Base-by-base conservation (phyloP, 2,888 invertebrate genomes). In the Ptilodon capucinus region DNA sequence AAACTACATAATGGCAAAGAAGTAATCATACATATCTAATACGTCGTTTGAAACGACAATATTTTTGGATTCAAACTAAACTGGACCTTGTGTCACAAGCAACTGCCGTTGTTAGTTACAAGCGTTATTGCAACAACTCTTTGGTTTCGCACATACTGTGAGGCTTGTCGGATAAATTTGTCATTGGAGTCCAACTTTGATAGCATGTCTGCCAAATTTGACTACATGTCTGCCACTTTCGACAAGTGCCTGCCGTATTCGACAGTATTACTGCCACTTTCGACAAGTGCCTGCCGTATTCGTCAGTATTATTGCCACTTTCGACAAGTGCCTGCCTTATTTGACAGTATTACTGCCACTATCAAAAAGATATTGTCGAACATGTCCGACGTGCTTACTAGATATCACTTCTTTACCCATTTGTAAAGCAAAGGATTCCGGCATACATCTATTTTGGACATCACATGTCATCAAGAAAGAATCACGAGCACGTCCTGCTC, bases 81-180 rank as follows among this genome's bases (percentile, higher is more conserved):
- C 44, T 43, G 48, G 46, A 57, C 57, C 46, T 48, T 56, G 51
- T 46, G 28, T 46, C 34, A n/a, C 0, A 11, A 28, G n/a, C n/a
- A 28, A 28, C 28, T n/a, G 28, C 28, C 28, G 8, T 28, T n/a
- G n/a, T 65, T 62, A 64, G 58, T 73, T 66, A 67, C 66, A 65
- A 68, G 63, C 61, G 57, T 54, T 67, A 71, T 72, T 69, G 68
- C 68, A 71, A 71, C 69, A 74, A 76, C 79, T 87, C 87, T 88
- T 89, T 89, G 88, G 89, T 87, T 84, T 85, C 76, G 72, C 81
- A 76, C 79, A 69, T 71, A 71, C 61, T 51, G 39, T 54, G 48
- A 55, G 58, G 59, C 56, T 56, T 53, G 34, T 17, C 53, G 52
- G 51, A 50, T 52, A 40, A 23, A 9, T 2, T n/a, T n/a, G n/a